Percentiles rank a stretch among this genome's conserved stretches.
Conservation (phyloP, 2,113 vertebrate species). For the Nothocercus nigrocapillus region DNA sequence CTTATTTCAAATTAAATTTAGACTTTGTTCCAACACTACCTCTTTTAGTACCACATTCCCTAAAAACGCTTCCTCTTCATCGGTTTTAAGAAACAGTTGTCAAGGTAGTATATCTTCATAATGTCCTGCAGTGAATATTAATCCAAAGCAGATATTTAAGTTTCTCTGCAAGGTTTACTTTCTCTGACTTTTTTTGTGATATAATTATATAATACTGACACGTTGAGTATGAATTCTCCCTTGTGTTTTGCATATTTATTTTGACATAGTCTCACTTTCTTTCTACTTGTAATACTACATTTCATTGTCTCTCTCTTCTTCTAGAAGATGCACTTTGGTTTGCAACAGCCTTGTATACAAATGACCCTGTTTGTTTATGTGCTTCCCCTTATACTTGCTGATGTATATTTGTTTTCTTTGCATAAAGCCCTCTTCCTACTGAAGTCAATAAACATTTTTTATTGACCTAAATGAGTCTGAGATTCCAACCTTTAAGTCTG, state of each 20-base stretch:
- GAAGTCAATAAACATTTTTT: neutral
- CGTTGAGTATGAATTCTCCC: neutral
- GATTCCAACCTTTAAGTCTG: neutral
- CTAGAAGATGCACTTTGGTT: neutral
- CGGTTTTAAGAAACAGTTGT: neutral
- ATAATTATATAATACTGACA: neutral
- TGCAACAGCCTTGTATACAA: neutral
- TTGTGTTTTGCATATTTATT: neutral
- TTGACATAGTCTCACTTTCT: neutral
- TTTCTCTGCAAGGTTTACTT: neutral
- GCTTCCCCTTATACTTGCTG: neutral
- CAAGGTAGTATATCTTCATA: neutral
- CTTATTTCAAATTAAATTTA: neutral
- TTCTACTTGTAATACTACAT: neutral
- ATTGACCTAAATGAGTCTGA: neutral
- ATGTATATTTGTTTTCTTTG: neutral
- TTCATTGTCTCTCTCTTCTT: neutral
- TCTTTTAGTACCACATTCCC: neutral
- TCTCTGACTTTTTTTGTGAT: neutral
- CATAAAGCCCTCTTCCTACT: neutral
- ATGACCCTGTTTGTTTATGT: neutral
- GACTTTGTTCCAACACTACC: neutral
- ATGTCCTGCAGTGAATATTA: neutral
- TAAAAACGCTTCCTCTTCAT: neutral
- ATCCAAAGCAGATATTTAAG: neutral